Conservation (phyloP, 2,888 invertebrate genomes). For the Trichopoda pennipes region DNA sequence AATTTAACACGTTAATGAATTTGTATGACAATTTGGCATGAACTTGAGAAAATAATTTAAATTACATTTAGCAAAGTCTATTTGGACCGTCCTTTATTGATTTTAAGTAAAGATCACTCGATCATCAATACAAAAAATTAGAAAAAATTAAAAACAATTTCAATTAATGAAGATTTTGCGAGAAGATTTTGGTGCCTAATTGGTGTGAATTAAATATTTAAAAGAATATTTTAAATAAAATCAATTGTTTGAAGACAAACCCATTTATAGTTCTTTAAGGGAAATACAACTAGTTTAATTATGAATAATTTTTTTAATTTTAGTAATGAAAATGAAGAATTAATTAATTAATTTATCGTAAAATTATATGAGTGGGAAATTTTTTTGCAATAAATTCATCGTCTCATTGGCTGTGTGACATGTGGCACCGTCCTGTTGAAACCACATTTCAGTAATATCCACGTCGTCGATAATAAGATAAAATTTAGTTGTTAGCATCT, state of each 20-base stretch:
- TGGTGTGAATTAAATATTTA: constrained; percentile 13
- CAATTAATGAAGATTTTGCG: not conserved
- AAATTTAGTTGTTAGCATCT: too few relatives aligned
- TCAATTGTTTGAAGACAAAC: too few relatives aligned
- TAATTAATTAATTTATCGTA: too few relatives aligned
- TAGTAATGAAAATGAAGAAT: too few relatives aligned
- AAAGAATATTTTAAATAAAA: too few relatives aligned
- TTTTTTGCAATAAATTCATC: too few relatives aligned
- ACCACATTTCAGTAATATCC: too few relatives aligned
- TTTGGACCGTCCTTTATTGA: constrained; percentile 29
- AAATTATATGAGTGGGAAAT: too few relatives aligned
- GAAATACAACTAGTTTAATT: not conserved
- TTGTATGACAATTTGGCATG: constrained; percentile 43
- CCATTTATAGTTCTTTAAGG: not conserved
- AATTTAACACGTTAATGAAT: constrained; percentile 4
- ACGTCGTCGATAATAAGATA: too few relatives aligned
- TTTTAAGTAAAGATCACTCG: constrained; percentile 55
- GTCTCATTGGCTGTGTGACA: too few relatives aligned
- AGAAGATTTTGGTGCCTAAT: constrained; percentile 9
- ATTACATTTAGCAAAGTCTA: constrained; percentile 3
- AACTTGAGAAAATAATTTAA: constrained; percentile 32
- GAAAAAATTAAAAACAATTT: too few relatives aligned
- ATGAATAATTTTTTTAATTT: not conserved
- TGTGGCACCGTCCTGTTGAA: too few relatives aligned
- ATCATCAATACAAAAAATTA: not conserved